A percentile compares a stretch with the other conserved stretches of the same genome.
Conservation (phyloP, 2,888 invertebrate species). For the Onthophagus sagittarius region DNA sequence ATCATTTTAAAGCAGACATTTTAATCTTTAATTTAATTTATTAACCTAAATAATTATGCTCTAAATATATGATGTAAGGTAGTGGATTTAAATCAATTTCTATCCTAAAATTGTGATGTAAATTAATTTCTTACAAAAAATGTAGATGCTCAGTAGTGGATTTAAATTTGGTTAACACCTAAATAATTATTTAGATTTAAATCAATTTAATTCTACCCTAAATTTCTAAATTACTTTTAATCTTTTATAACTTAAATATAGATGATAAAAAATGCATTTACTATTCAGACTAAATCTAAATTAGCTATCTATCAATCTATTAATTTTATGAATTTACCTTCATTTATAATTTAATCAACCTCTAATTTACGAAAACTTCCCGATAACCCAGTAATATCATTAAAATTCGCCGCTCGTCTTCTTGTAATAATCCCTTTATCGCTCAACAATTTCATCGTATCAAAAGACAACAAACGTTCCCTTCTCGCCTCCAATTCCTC, state of each 20-base stretch:
- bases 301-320: slow-evolving; percentile 6
- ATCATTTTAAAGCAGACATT: too few species aligned
- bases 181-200: too few species aligned
- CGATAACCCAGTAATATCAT: slow-evolving; percentile 38
- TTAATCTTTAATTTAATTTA: too few species aligned
- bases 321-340: too few species aligned
- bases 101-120: too few species aligned
- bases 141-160: too few species aligned
- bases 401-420: slow-evolving; percentile 44
- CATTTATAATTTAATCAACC: slow-evolving; percentile 50
- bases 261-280: background rate
- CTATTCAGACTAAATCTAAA: background rate
- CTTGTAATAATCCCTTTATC: slow-evolving; percentile 56
- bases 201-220: background rate
- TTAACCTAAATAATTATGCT: too few species aligned
- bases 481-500: slow-evolving; percentile 59
- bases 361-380: slow-evolving; percentile 70
- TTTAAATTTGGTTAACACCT: background rate
- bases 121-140: too few species aligned
- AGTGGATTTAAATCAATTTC: too few species aligned
- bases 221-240: background rate
- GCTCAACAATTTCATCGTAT: slow-evolving; percentile 63
- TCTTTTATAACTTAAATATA: background rate
- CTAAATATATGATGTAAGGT: too few species aligned
- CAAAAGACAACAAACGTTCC: slow-evolving; percentile 57